These are phyloP conservation scores for Glareola pratincola DNA, from an alignment of 2,113 vertebrate genomes.

Conservation along the genomic window DNA sequence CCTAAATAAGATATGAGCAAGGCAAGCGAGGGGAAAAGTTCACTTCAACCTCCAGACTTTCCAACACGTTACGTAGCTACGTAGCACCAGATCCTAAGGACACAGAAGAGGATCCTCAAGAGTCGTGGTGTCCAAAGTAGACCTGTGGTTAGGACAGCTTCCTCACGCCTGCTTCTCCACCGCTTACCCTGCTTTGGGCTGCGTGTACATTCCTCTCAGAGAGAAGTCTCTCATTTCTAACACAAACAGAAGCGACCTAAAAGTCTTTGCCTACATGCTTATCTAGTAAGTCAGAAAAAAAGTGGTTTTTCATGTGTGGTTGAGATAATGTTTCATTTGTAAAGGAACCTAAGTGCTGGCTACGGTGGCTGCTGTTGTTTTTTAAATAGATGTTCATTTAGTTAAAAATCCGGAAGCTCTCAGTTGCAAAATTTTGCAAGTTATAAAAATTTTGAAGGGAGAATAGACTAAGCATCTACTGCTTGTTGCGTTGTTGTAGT, in stretches of 20 bases:
- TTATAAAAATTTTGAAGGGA: neutral
- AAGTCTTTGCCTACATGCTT: neutral
- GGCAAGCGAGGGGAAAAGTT: neutral
- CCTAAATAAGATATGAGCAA: slow-evolving; percentile 25
- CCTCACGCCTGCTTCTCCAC: neutral
- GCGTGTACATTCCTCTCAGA: rapidly evolving
- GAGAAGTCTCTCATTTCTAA: neutral
- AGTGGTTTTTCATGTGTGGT: neutral
- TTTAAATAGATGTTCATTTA: neutral
- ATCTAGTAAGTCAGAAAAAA: neutral
- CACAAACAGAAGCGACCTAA: neutral
- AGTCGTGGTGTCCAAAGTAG: rapidly evolving
- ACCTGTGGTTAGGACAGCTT: neutral
- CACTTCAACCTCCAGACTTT: neutral
- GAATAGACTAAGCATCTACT: neutral
- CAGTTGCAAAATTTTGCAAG: neutral
- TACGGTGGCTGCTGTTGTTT: neutral
- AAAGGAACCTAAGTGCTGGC: neutral
- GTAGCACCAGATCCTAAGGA: neutral
- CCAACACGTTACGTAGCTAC: rapidly evolving
- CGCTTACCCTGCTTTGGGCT: neutral
- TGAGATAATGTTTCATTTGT: neutral
- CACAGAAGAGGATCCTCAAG: neutral
- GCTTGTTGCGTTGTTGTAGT: neutral
- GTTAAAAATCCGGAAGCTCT: neutral